Base-by-base conservation (phyloP, 92 coral and sea anemone genomes). In the Porites divaricata region DNA sequence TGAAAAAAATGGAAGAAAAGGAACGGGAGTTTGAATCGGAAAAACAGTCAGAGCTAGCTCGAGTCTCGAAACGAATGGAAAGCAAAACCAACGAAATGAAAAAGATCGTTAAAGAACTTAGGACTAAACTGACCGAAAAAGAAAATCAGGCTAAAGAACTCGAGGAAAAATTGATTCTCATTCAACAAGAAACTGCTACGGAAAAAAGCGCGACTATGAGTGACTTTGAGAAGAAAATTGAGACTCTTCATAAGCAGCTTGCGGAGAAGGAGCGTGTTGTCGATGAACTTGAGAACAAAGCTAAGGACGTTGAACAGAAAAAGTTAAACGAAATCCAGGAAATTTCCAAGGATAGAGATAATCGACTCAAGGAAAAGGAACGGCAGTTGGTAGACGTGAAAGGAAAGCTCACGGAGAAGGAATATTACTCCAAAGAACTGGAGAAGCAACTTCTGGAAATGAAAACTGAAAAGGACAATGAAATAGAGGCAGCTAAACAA, bases 51-150 rank as follows among this genome's bases (percentile, higher is more conserved):
- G 99, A 97, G 72, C 84, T 97, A 9, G 99, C 99, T 50, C 91
- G 93, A 16, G 87, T 91, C 16, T 93, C 97, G 19, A 97, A 97
- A 79, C 93, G 96, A 67, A 84, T 91, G 88, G 99, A 97, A 26
- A 95, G 93, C 81, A 97, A 95, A 73, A 89, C 94, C 1, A 91
- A 88, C 19, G 99, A 97, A 77, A 95, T 97, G 98, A 97, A 97
- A 82, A 97, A 97, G 78, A 87, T 95, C 9, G 96, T 97, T n/a
- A 97, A 97, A 81, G 98, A 97, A 68, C 80, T 97, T 4, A 85
- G 99, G 70, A 89, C 81, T 57, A 97, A 95, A 70, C 91, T 97
- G 26, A 83, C 95, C 26, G 97, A 93, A 64, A 97, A 93, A 67
- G 99, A 97, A 79, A 88, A 81, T 51, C 89, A 92, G 28, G 97